Evolutionary conservation across 1,140 invertebrate genomes (phyloP), one percentile per base, ranked within the genome.

Genomic region (Aphelenchoides avenae): DNA sequence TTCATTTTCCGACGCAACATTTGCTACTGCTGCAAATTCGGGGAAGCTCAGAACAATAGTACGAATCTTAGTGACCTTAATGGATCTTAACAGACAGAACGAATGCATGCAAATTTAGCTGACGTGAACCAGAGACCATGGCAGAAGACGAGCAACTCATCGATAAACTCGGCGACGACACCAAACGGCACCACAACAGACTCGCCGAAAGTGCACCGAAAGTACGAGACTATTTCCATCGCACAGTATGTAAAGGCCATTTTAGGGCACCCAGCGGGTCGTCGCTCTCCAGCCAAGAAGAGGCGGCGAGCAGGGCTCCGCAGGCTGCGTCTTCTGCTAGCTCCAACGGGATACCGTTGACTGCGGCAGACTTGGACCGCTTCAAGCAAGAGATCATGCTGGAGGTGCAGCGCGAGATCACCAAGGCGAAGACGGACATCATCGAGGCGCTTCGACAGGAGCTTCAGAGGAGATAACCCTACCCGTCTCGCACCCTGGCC

Each of bases 181-280:
- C n/a, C n/a, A n/a, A n/a, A n/a, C n/a, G n/a, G 51, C 15, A 7
- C 31, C 9, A 11, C 55, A 6, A 15, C 27, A 29, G 55, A 57
- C 33, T 57, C 55, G 27, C 55, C 55, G 18, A 57, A 41, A 62
- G 41, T 29, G 24, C 55, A 57, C 15, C 20, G 53, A 43, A 57
- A 57, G 55, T 57, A 37, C 27, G 57, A 3, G 20, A 13, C 36
- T 53, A 6, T 7, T 52, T 52, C 59, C 15, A 5, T 18, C n/a
- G 9, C 44, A 53, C 31, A 30, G 43, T 53, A 43, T 53, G 13
- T 7, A 58, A 58, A 26, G 62, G 29, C 34, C 27, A 39, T 57
- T 57, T 62, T 27, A 57, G 55, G 29, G 55, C 42, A n/a, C 54
- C 55, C 7, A 57, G 55, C 33, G 55, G 53, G 18, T 59, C 55